Percentiles rank a stretch among this genome's conserved stretches.
These are phyloP conservation scores for Tetragnatha montana DNA, from an alignment of 2,888 invertebrate genomes.

Conservation along the genomic window DNA sequence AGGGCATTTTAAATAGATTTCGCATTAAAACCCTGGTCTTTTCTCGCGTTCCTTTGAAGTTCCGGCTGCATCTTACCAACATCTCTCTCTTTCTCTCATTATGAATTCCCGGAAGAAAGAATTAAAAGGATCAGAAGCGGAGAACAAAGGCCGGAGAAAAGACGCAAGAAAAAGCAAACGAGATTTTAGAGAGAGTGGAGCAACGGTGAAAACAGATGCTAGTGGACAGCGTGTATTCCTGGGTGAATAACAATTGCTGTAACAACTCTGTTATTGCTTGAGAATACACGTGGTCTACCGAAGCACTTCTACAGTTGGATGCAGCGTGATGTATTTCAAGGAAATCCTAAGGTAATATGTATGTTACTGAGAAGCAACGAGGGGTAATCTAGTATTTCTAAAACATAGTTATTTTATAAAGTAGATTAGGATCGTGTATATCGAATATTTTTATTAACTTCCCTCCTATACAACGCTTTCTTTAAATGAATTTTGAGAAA, in stretches of 20 bases:
- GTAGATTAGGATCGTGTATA: too few species aligned
- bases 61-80: background rate
- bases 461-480: too few species aligned
- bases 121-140: background rate
- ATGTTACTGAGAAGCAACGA: too few species aligned
- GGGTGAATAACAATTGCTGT: constrained; percentile 63
- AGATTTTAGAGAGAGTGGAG: background rate
- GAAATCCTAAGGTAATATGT: too few species aligned
- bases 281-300: constrained; percentile 66
- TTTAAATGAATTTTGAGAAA: too few species aligned
- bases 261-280: constrained; percentile 67
- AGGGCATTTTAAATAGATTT: background rate
- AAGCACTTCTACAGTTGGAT: background rate
- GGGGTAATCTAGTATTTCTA: too few species aligned
- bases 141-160: background rate
- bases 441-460: too few species aligned
- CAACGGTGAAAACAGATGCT: constrained; percentile 3
- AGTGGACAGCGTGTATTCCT: constrained; percentile 63
- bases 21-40: background rate
- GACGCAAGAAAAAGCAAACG: background rate
- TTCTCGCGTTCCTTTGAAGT: background rate
- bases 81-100: background rate
- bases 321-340: too few species aligned
- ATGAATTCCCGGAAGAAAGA: background rate
- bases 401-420: too few species aligned